These are phyloP conservation scores for Hapalemur alaotrensis DNA, from an alignment of 2,797 vertebrate genomes.

Conservation along the genomic window DNA sequence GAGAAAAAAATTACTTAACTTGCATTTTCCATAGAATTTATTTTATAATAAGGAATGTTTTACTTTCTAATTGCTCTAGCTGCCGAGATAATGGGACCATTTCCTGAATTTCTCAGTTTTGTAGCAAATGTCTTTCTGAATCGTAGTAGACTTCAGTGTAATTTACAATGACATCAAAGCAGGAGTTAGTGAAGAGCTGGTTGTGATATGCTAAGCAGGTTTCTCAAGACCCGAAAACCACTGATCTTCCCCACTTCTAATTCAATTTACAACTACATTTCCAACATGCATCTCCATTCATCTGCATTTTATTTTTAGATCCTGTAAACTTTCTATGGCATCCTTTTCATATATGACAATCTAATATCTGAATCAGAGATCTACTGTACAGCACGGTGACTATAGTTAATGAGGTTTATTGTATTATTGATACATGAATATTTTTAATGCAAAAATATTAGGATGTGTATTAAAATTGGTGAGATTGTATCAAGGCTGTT, in stretches of 20 bases:
- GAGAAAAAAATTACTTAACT: neutral
- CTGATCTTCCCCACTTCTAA: neutral
- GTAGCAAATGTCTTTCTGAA: neutral
- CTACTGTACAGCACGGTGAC: neutral
- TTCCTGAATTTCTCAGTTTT: neutral
- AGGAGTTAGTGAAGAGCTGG: neutral
- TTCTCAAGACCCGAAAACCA: neutral
- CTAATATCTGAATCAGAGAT: neutral
- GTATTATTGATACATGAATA: neutral
- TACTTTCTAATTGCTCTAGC: neutral
- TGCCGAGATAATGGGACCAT: neutral
- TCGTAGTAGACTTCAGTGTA: neutral
- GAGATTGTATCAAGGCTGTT: neutral
- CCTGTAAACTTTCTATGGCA: neutral
- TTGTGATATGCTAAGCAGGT: neutral
- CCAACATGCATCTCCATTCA: neutral
- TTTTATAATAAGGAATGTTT: neutral
- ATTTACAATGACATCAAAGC: neutral
- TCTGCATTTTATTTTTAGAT: neutral
- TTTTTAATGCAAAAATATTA: neutral
- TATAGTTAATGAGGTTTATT: neutral
- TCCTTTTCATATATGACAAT: neutral
- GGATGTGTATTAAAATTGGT: neutral
- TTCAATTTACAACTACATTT: neutral
- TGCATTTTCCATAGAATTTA: neutral